phyloP scores from a whole-genome alignment of 2,113 vertebrate genomes.

The Ciconia maguari region DNA sequence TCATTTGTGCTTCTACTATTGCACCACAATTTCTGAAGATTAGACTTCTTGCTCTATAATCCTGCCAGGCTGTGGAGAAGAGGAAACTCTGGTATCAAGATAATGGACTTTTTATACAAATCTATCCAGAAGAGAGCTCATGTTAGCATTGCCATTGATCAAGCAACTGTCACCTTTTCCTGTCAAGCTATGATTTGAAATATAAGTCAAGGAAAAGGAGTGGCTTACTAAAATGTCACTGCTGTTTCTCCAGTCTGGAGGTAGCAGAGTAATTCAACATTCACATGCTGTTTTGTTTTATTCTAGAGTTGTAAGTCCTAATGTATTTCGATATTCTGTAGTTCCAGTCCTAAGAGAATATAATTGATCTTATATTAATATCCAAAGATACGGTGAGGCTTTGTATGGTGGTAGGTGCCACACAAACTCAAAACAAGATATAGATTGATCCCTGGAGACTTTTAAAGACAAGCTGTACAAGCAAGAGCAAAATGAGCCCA shows the following conservation, averaged over 20 bases:
- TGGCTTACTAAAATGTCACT: neutral
- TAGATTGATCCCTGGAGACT: neutral
- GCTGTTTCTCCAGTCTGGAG: neutral
- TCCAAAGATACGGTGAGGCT: neutral
- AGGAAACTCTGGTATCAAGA: neutral
- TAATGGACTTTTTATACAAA: neutral
- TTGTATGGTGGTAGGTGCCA: neutral
- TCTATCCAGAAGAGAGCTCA: neutral
- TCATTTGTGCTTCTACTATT: neutral
- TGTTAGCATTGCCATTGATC: neutral
- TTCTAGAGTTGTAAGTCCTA: neutral
- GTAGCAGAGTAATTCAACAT: neutral
- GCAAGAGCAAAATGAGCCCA: neutral
- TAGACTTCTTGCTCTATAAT: neutral
- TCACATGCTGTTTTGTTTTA: neutral
- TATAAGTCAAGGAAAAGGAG: neutral
- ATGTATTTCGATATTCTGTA: neutral
- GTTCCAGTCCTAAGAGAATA: neutral
- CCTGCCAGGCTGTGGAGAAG: neutral
- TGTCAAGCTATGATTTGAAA: neutral
- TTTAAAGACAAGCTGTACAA: neutral
- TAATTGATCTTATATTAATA: neutral
- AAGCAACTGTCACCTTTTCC: neutral
- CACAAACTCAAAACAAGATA: neutral
- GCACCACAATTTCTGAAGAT: neutral